Evolutionary conservation across 1,140 invertebrate species (phyloP), one percentile per base, ranked within the genome.

Genomic region (Drosophila leontia): DNA sequence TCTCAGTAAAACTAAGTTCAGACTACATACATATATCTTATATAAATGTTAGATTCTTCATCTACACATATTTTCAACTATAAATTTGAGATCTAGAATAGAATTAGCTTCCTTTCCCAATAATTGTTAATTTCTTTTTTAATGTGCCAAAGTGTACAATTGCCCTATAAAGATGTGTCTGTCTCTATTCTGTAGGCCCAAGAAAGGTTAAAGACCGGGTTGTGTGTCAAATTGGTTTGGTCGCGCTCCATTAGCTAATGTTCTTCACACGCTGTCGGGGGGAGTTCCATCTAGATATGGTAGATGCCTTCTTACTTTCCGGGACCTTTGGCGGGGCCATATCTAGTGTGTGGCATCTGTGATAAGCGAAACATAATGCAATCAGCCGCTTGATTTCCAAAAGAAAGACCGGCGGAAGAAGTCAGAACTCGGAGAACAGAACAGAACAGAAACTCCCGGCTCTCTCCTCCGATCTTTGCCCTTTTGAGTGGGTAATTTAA

Each of bases 401-500:
- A 63, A 39, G 35, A 56, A 26, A 56, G 34, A 51, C 32, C 48
- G 26, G 26, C 47, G 47, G 26, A 50, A 29, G 29, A 55, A 37
- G 51, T 55, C 51, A n/a, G 51, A 55, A 19, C 51, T 39, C 35
- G 4, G 19, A n/a, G 51, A 47, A 57, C 50, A 60, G 19, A 3
- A n/a, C 56, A 57, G 32, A 23, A 39, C 8, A 63, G 15, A 35
- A 57, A 64, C 26, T 58, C n/a, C 42, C 48, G 35, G 35, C 29
- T 50, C 34, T 72, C 13, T 44, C 56, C 45, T 59, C 35, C 35
- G 59, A 78, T 63, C 57, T 50, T 53, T 57, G 39, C 74, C 61
- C 69, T 71, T 60, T 72, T 42, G 32, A 60, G 68, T 47, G 59
- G 48, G 58, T 88, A 88, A 88, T 88, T 88, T 84, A 90, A 88